Percentiles rank a stretch among this genome's conserved stretches.
These are phyloP conservation scores for Aethina tumida DNA, from an alignment of 1,140 invertebrate genomes.

Conservation along the genomic window DNA sequence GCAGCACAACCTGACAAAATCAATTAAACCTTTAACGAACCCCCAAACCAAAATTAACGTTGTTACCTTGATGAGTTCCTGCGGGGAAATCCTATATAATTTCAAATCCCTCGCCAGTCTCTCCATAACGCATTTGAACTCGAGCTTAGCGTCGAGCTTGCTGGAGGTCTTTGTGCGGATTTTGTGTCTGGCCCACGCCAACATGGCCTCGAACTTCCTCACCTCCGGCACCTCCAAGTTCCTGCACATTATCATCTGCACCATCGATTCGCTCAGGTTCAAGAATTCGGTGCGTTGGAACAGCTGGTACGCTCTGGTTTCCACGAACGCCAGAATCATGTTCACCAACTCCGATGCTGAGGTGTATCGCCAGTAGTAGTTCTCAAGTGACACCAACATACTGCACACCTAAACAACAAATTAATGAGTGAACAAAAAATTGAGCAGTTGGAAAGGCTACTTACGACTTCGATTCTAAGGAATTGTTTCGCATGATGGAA, in stretches of 20 bases:
- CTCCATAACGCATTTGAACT: conserved; percentile 89
- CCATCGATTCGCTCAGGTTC: conserved; percentile 85
- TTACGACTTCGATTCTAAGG: conserved; percentile 78
- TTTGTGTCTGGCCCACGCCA: conserved; percentile 77
- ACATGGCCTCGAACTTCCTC: conserved; percentile 89
- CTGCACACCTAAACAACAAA: conserved; percentile 59
- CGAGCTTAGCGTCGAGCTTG: conserved; percentile 74
- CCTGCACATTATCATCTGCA: conserved; percentile 87
- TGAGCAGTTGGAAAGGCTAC: conserved; percentile 13
- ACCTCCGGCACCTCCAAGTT: conserved; percentile 80
- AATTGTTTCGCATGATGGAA: conserved; percentile 94
- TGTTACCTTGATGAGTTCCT: conserved; percentile 78
- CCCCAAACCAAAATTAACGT: neutral
- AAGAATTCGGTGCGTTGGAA: conserved; percentile 78
- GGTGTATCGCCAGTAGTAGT: conserved; percentile 92
- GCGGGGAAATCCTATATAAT: conserved; percentile 81
- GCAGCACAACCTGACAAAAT: conserved; percentile 66
- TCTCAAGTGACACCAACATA: conserved; percentile 86
- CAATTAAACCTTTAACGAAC: neutral
- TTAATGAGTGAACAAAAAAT: neutral
- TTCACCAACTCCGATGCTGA: conserved; percentile 88
- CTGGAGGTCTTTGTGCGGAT: conserved; percentile 63
- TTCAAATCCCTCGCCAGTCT: conserved; percentile 80
- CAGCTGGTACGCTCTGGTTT: conserved; percentile 70
- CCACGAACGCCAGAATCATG: conserved; percentile 86